Conservation (phyloP, 2,888 invertebrate genomes). For the Blastobasis adustella region DNA sequence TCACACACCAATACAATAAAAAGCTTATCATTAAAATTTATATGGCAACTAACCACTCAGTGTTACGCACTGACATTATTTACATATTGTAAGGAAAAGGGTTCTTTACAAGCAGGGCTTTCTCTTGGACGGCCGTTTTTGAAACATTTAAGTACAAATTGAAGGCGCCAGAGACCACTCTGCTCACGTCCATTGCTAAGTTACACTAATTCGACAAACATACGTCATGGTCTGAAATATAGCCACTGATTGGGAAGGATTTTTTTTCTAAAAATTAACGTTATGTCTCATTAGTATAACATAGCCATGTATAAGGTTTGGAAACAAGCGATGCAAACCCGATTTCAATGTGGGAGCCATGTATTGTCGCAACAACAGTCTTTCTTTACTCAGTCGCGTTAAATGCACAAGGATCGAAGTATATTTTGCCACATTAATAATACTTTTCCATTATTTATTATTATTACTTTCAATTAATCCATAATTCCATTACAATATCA, state of each 20-base stretch:
- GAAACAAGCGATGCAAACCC: background rate
- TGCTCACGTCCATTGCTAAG: too few species aligned
- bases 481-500: conserved; percentile 59
- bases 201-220: too few species aligned
- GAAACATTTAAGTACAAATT: too few species aligned
- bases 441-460: conserved; percentile 33
- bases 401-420: conserved; percentile 45
- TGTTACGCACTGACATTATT: conserved; percentile 59
- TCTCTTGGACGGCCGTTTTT: too few species aligned
- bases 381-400: conserved; percentile 50
- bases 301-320: background rate
- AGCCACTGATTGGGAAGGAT: too few species aligned
- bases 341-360: conserved; percentile 7
- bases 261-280: too few species aligned
- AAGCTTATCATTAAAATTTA: conserved; percentile 59
- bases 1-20: conserved; percentile 20
- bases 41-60: conserved; percentile 73
- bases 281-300: too few species aligned
- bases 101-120: too few species aligned
- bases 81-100: conserved; percentile 30
- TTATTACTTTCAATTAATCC: conserved; percentile 3
- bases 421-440: conserved; percentile 60
- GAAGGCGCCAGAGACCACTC: too few species aligned
- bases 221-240: too few species aligned
- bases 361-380: conserved; percentile 59